Evolutionary conservation across 2,797 vertebrate genomes (phyloP).

Genomic region (Enoplosus armatus): DNA sequence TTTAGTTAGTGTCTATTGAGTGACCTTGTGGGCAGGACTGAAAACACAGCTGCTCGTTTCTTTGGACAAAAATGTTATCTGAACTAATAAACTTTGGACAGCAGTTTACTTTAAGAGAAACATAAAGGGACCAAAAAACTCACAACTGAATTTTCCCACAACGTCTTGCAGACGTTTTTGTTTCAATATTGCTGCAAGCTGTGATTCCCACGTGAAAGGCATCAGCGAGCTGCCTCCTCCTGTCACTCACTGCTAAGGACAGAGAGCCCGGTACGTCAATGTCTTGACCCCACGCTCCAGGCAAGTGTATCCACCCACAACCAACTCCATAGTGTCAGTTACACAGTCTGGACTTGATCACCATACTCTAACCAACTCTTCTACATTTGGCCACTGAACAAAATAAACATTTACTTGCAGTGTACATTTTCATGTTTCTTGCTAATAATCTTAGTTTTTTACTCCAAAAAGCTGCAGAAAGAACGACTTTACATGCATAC

Average conservation of each 20-base stretch:
- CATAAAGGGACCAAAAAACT: constrained; percentile 86
- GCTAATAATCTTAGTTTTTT: constrained; percentile 9
- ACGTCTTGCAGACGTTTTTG: constrained; percentile 87
- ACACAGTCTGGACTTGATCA: constrained; percentile 90
- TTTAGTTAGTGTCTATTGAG: constrained; percentile 79
- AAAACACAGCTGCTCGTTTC: constrained; percentile 92
- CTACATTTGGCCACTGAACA: constrained; percentile 54
- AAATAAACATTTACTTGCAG: constrained; percentile 46
- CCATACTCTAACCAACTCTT: constrained; percentile 46
- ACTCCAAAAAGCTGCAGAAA: neutral
- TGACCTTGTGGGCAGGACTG: constrained; percentile 81
- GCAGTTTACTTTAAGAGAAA: constrained; percentile 87
- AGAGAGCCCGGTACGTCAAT: constrained; percentile 89
- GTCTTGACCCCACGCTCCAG: constrained; percentile 90
- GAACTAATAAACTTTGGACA: constrained; percentile 89
- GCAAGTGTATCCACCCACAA: constrained; percentile 89
- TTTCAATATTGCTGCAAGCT: constrained; percentile 91
- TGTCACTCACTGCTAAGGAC: constrained; percentile 92
- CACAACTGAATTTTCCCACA: constrained; percentile 94
- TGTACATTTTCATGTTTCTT: constrained; percentile 19
- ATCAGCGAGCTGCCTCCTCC: constrained; percentile 90
- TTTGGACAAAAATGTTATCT: constrained; percentile 89
- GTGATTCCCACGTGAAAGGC: constrained; percentile 98
- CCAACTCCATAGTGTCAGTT: constrained; percentile 88
- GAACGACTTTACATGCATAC: neutral